phyloP scores from a whole-genome alignment of 2,888 invertebrate species.

The Noctuana brunneofusca region DNA sequence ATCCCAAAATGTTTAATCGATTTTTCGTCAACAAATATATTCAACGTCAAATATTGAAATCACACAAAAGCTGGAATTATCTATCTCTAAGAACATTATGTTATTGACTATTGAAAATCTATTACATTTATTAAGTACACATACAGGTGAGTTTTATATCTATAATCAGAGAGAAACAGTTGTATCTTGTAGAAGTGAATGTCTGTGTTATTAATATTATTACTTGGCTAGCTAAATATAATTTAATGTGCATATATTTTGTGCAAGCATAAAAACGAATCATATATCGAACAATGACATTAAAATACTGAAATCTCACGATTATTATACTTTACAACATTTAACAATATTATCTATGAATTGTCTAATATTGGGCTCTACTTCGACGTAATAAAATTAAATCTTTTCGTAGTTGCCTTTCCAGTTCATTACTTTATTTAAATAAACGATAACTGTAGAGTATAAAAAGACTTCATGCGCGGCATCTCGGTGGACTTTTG shows the following conservation, averaged over 20 bases:
- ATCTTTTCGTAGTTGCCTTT: constrained; percentile 17
- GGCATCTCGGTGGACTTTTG: constrained; percentile 50
- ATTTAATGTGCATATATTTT: constrained; percentile 46
- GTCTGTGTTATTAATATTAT: constrained; percentile 32
- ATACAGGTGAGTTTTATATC: constrained; percentile 50
- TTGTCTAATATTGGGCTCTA: constrained; percentile 51
- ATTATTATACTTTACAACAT: constrained; percentile 49
- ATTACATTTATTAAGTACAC: constrained; percentile 73
- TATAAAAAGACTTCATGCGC: constrained; percentile 27
- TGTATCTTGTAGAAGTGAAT: constrained; percentile 18
- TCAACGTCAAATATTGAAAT: constrained; percentile 39
- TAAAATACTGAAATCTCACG: constrained; percentile 43
- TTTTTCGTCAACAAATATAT: constrained; percentile 36
- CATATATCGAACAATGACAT: constrained; percentile 40
- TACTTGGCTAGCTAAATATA: constrained; percentile 40
- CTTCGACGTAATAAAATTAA: constrained; percentile 8
- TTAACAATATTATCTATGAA: constrained; percentile 58
- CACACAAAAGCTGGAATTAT: constrained; percentile 50
- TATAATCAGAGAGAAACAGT: constrained; percentile 24
- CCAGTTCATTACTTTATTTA: constrained; percentile 24
- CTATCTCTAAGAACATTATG: constrained; percentile 54
- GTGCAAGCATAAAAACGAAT: constrained; percentile 47
- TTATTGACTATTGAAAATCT: constrained; percentile 68
- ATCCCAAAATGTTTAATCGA: constrained; percentile 63
- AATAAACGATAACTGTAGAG: constrained; percentile 26